Evolutionary conservation across 1,140 invertebrate genomes (phyloP), one percentile per base, ranked within the genome.

Genomic region (Kradibia gibbosae): DNA sequence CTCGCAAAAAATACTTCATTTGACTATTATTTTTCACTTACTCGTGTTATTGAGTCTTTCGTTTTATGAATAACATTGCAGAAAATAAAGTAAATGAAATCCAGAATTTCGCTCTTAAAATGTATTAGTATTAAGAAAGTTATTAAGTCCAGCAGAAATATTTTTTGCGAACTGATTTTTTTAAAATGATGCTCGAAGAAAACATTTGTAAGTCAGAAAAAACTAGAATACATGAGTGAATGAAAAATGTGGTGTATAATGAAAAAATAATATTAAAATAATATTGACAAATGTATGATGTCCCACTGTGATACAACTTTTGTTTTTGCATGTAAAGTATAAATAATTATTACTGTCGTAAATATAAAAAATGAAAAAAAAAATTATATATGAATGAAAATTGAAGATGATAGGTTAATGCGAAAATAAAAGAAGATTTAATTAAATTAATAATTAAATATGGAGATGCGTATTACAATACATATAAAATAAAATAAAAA

Each of bases 281-380:
- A 87, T 89, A 90, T 88, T 89, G 89, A 89, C 84, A 88, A 89
- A 88, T 88, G 86, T 90, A 90, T 88, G 90, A 89, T 91, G 88
- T 90, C 88, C 89, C 88, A 91, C 89, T 90, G 90, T 90, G 89
- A 90, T 90, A 90, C 85, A 89, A 89, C 85, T 90, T 91, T 89
- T 90, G 86, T 90, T 90, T 89, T 88, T 90, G 89, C 89, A 90
- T 90, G 89, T 89, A 90, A 88, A 90, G 86, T 89, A 89, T 89
- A 89, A 89, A 89, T 80, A 74, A 80, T 86, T 89, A 90, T 87
- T 86, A 89, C 86, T 86, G 85, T 87, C 86, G 86, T 88, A 89
- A 88, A 86, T 88, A 87, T n/a, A 81, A 84, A 85, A 84, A 84
- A 85, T 85, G 81, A 83, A 55, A 62, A n/a, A 62, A 62, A 62